Evolutionary conservation across 2,888 invertebrate genomes (phyloP).

Genomic region (Seladonia tumulorum): DNA sequence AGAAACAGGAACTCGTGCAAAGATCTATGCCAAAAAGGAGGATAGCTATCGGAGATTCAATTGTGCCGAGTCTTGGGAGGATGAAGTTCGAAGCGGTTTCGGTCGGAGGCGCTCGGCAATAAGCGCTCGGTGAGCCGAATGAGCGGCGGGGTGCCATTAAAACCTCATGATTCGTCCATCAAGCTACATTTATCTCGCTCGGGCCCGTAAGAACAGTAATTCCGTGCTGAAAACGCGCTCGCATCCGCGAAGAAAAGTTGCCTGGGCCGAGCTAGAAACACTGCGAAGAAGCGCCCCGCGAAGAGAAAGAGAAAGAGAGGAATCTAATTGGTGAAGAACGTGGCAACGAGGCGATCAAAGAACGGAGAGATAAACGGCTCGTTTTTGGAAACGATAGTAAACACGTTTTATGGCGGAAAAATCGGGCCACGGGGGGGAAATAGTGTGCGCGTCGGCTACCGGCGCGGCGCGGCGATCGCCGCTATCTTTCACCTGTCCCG

Average conservation of each 20-base stretch:
- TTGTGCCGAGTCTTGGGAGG: neutral
- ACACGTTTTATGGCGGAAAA: neutral
- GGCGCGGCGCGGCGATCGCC: neutral
- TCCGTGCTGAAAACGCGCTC: constrained; percentile 44
- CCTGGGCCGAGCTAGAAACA: constrained; percentile 36
- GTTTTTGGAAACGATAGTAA: constrained; percentile 18
- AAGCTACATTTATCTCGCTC: constrained; percentile 55
- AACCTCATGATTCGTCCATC: constrained; percentile 62
- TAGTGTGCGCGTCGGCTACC: neutral
- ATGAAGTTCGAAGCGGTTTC: constrained; percentile 16
- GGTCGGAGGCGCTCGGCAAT: constrained; percentile 27
- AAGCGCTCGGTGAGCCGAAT: constrained; percentile 38
- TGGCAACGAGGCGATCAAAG: constrained; percentile 13
- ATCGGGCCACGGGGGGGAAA: neutral
- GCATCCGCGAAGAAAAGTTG: constrained; percentile 19
- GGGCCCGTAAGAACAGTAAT: constrained; percentile 44
- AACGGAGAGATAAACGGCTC: neutral
- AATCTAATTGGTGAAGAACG: constrained; percentile 22
- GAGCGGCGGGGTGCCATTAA: constrained; percentile 54
- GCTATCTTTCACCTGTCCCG: constrained; percentile 21
- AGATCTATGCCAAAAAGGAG: neutral
- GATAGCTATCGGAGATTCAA: neutral
- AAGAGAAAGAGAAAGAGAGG: neutral
- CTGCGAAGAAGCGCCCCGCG: neutral
- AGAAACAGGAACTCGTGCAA: no score